A percentile compares a stretch with the other conserved stretches of the same genome.
phyloP scores from a whole-genome alignment of 1,140 invertebrate species.

The Whitmania pigra region DNA sequence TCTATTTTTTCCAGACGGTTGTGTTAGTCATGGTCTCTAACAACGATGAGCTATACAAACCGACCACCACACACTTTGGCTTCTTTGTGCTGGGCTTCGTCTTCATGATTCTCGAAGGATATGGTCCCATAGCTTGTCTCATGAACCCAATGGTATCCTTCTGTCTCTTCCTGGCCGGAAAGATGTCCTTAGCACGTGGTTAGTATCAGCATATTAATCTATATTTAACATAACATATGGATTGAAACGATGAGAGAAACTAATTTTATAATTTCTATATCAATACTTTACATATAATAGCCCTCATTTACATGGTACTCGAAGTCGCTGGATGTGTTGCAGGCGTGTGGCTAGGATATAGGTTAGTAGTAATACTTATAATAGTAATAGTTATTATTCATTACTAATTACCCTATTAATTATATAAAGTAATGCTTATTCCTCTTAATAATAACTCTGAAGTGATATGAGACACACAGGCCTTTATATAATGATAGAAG shows the following conservation, averaged over 20 bases:
- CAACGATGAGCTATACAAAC: background rate
- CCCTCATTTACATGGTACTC: background rate
- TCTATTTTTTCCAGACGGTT: background rate
- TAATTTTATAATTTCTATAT: background rate
- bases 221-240: background rate
- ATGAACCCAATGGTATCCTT: background rate
- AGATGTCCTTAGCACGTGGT: background rate
- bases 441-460: no score
- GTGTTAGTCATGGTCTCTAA: background rate
- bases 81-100: background rate
- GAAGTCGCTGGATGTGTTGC: background rate
- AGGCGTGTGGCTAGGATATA: background rate
- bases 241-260: no score
- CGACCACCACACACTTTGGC: background rate
- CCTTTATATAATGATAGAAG: no score
- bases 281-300: background rate
- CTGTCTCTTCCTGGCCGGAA: background rate
- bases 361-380: background rate
- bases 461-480: no score
- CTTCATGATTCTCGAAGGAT: background rate
- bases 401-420: no score
- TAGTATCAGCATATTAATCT: background rate
- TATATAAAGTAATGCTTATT: no score
- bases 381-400: background rate
- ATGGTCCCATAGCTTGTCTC: conserved; percentile 4